phyloP scores from a whole-genome alignment of 2,797 vertebrate genomes.

The Myripristis murdjan region DNA sequence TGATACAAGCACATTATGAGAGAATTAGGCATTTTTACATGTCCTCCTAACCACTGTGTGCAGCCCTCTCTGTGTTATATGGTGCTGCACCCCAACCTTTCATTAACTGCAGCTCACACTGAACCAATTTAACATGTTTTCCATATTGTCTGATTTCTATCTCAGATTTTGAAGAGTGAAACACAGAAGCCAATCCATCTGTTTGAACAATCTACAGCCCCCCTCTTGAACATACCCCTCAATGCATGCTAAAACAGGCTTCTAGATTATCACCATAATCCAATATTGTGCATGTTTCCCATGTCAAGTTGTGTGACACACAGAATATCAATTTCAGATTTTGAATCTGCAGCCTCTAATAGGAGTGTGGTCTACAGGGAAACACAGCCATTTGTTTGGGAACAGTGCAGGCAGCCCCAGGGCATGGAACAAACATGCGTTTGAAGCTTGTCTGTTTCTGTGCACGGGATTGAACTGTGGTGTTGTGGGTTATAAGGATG shows the following conservation, averaged over 20 bases:
- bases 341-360: slow-evolving; percentile 55
- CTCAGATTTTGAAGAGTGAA: slow-evolving; percentile 64
- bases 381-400: slow-evolving; percentile 62
- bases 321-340: slow-evolving; percentile 62
- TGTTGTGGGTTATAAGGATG: slow-evolving; percentile 40
- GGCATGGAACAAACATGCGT: slow-evolving; percentile 60
- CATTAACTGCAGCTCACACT: slow-evolving; percentile 51
- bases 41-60: slow-evolving; percentile 39
- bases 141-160: slow-evolving; percentile 70
- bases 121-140: slow-evolving; percentile 71
- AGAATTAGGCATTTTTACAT: slow-evolving; percentile 22
- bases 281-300: slow-evolving; percentile 64
- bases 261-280: slow-evolving; percentile 67
- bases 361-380: slow-evolving; percentile 53
- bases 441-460: slow-evolving; percentile 63
- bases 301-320: slow-evolving; percentile 60
- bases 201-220: slow-evolving; percentile 74
- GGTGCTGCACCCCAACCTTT: slow-evolving; percentile 31
- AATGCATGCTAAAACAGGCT: slow-evolving; percentile 75
- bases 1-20: slow-evolving; percentile 4
- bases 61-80: slow-evolving; percentile 10
- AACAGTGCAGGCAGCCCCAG: slow-evolving; percentile 42
- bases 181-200: slow-evolving; percentile 65
- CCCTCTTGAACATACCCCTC: slow-evolving; percentile 54
- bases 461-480: slow-evolving; percentile 36